Percentiles rank a stretch among this genome's conserved stretches.
Evolutionary conservation across 2,888 invertebrate species (phyloP).

Genomic region (Aphidoletes aphidimyza): DNA sequence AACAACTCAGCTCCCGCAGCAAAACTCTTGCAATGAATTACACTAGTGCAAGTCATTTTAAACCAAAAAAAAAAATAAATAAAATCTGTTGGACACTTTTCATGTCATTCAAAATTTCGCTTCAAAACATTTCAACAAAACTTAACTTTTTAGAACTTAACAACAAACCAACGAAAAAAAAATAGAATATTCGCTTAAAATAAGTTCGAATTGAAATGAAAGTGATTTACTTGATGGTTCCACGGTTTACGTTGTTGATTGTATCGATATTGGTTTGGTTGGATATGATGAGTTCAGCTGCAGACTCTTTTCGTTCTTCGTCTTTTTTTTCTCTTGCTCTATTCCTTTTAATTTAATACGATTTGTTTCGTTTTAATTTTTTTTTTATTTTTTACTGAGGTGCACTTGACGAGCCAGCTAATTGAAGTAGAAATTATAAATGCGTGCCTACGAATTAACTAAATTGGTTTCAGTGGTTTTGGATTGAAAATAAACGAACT

Average conservation of each 20-base stretch:
- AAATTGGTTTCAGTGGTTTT: neutral
- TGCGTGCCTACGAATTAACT: slow-evolving; percentile 42
- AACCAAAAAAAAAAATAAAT: no score
- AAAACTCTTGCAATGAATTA: no score
- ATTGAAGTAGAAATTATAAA: neutral
- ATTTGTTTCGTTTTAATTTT: neutral
- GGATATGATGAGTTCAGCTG: slow-evolving; percentile 40
- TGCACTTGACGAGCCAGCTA: slow-evolving; percentile 26
- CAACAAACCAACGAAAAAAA: neutral
- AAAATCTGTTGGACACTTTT: no score
- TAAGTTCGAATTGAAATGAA: neutral
- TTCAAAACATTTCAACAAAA: no score
- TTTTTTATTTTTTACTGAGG: neutral
- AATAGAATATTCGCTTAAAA: neutral
- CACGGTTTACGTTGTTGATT: neutral
- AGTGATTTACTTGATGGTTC: slow-evolving; percentile 36
- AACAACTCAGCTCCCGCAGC: no score
- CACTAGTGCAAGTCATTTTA: no score
- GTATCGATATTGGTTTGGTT: slow-evolving; percentile 33
- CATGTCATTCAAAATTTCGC: no score
- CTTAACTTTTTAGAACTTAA: no score
- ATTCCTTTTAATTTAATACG: neutral
- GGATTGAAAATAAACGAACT: slow-evolving; percentile 2
- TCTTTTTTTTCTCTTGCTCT: neutral
- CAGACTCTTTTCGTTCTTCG: neutral